Evolutionary conservation across 2,888 invertebrate genomes (phyloP), one percentile per base, ranked within the genome.

Genomic region (Drymonia ruficornis): DNA sequence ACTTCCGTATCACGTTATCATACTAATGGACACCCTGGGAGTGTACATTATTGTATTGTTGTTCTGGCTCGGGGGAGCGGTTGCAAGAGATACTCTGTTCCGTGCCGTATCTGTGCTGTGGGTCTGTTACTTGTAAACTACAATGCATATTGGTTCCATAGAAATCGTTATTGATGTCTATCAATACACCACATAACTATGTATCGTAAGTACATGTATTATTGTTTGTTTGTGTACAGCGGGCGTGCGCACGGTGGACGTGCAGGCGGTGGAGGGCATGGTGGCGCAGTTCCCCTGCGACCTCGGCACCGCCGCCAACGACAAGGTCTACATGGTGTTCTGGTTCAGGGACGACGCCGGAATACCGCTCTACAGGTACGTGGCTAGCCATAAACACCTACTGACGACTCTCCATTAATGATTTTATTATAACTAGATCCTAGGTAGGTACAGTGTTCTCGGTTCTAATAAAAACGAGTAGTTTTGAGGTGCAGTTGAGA

Each of bases 331-430:
- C 93, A 97, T 98, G 96, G 97, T 98, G 62, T 95, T 98, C 87
- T 98, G 97, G 97, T 98, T 97, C 92, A 95, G 96, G 75, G 96
- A 97, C 78, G 97, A 97, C 75, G 96, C 96, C 52, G 97, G 97
- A 50, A 96, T 96, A 76, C 97, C 98, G 16, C 93, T 98, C 51
- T 98, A 97, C 94, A 97, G 97, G 97, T 97, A 80, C 89, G 94
- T 63, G 15, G 1, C 44, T 12, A 40, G 16, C 11, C 34, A 19
- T 38, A 38, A 9, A 15, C n/a, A n/a, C n/a, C n/a, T n/a, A n/a
- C n/a, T n/a, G n/a, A n/a, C n/a, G n/a, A n/a, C n/a, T n/a, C n/a
- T n/a, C n/a, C n/a, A n/a, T n/a, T n/a, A n/a, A n/a, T n/a, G n/a
- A n/a, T n/a, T n/a, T n/a, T n/a, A n/a, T n/a, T n/a, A n/a, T n/a